Percentiles rank a stretch among this genome's conserved stretches.
Evolutionary conservation across 1,140 invertebrate species (phyloP).

Genomic region (Ceratina calcarata): DNA sequence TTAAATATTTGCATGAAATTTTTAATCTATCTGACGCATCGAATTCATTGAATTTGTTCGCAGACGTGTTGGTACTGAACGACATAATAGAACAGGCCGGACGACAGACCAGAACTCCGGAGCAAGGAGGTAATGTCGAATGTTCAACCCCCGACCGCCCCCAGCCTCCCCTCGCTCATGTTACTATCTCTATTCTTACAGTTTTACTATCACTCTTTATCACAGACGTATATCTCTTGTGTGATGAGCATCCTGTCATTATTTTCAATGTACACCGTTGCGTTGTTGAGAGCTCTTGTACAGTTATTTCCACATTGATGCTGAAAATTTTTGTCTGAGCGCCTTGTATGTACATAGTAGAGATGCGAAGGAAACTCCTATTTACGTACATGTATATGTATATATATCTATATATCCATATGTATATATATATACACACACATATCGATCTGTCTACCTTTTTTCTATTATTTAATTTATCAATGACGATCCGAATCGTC

Average conservation of each 20-base stretch:
- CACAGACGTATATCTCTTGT: constrained; percentile 48
- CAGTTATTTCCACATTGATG: constrained; percentile 39
- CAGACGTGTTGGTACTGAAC: constrained; percentile 98
- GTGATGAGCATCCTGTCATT: constrained; percentile 45
- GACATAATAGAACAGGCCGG: constrained; percentile 98
- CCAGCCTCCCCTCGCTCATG: not conserved
- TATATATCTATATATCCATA: not conserved
- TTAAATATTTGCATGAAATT: too few species aligned
- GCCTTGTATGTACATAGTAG: constrained; percentile 62
- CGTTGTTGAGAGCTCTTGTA: constrained; percentile 33
- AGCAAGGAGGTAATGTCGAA: constrained; percentile 89
- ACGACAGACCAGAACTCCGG: constrained; percentile 90
- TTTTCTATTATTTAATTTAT: constrained; percentile 9
- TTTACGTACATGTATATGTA: not conserved
- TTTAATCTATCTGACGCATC: not conserved
- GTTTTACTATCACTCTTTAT: constrained; percentile 36
- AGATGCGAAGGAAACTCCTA: constrained; percentile 19
- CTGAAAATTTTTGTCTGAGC: constrained; percentile 49
- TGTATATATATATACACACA: not conserved
- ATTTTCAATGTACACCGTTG: constrained; percentile 40
- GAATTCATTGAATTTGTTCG: constrained; percentile 63
- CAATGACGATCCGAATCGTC: not conserved
- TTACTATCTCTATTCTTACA: constrained; percentile 14
- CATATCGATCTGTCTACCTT: not conserved
- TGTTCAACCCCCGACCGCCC: not conserved